These are phyloP conservation scores for Meandrina meandrites DNA, from an alignment of 92 coral and sea anemone genomes.

Conservation along the genomic window DNA sequence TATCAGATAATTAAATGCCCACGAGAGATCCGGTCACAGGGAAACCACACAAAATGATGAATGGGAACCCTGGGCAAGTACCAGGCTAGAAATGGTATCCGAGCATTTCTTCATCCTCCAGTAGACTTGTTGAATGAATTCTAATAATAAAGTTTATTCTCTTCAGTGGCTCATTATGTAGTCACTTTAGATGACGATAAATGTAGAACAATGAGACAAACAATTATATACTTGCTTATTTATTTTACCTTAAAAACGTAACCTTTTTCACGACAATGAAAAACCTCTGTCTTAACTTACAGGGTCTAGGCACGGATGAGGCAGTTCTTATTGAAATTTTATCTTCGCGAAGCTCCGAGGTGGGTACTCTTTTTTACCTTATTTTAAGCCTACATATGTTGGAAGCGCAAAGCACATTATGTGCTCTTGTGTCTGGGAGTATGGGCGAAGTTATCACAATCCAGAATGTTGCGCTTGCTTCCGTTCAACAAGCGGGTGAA, in stretches of 20 bases:
- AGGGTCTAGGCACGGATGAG: slow-evolving; percentile 86
- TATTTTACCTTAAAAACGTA: no score
- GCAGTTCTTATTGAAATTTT: slow-evolving; percentile 73
- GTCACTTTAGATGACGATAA: no score
- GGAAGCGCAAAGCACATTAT: not conserved
- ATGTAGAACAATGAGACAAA: no score
- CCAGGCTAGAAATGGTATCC: not conserved
- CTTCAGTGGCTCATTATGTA: no score
- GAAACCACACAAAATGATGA: not conserved
- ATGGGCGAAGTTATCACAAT: not conserved
- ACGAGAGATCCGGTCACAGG: not conserved
- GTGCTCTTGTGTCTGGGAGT: no score
- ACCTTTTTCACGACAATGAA: no score
- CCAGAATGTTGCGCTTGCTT: no score
- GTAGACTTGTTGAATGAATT: not conserved
- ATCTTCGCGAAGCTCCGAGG: slow-evolving; percentile 78
- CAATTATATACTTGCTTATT: no score
- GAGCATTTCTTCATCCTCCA: not conserved
- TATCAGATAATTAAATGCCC: not conserved
- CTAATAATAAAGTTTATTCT: no score
- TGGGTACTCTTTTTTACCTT: slow-evolving; percentile 12
- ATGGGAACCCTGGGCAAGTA: no score
- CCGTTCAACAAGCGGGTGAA: no score
- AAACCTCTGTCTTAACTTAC: not conserved
- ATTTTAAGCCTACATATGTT: not conserved